Evolutionary conservation across 2,113 vertebrate species (phyloP), one percentile per base, ranked within the genome.

Genomic region (Amphiprion percula): DNA sequence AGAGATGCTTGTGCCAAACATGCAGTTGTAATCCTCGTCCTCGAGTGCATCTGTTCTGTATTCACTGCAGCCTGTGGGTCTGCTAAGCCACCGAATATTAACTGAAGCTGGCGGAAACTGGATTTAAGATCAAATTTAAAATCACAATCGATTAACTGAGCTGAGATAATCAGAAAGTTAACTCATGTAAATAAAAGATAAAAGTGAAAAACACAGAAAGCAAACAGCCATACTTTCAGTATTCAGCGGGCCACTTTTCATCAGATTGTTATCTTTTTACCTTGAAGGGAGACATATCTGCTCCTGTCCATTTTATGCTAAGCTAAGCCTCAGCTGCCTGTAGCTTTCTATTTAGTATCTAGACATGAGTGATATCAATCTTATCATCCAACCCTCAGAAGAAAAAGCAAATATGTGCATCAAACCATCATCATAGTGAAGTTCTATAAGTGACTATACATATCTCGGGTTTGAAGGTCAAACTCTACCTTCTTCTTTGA

Each of bases 401-500:
- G 14, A 44, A 44, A 21, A 44, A 44, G 12, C 41, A 44, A 37
- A 9, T 37, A 37, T 2, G 15, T 44, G 11, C 15, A 11, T 12
- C 39, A 41, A 41, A 41, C 9, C 3, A 44, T 44, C 14, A 44
- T 15, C 41, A 44, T 50, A 50, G 17, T 50, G 47, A 3, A 19
- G 47, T 1, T 50, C 17, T 19, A 21, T 21, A 21, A 21, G 21
- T 21, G 21, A 21, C 21, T 21, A 4, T 49, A 4, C 39, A 41
- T 44, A 4, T 14, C 41, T 44, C 2, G 0, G 11, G 41, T 44
- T 44, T 44, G 12, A 44, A 44, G 41, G 11, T 0, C 49, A 54
- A 62, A 74, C 37, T 68, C 3, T 55, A 97, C 95, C 95, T 97
- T 97, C 89, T 97, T 96, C 88, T 97, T 97, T 0, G 96, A 96